Evolutionary conservation across 2,113 vertebrate species (phyloP).

Genomic region (Coptodon bakossiorum): DNA sequence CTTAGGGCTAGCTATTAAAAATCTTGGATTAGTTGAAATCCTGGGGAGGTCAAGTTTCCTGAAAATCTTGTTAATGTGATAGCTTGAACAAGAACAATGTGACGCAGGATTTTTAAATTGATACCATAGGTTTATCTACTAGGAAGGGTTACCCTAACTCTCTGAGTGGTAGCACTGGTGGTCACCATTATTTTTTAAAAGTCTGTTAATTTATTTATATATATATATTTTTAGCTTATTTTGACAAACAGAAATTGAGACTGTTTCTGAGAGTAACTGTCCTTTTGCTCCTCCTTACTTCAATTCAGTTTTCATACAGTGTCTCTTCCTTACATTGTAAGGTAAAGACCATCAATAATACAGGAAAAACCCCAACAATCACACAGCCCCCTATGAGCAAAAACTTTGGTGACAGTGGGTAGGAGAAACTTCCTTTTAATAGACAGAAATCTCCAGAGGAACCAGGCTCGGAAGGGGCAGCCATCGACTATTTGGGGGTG

Average conservation of each 20-base stretch:
- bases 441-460: background rate
- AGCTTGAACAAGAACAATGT: background rate
- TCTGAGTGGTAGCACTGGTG: background rate
- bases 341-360: background rate
- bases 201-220: background rate
- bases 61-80: background rate
- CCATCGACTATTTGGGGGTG: background rate
- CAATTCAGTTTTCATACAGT: background rate
- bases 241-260: background rate
- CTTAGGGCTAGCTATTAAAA: background rate
- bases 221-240: fast-evolving
- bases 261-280: background rate
- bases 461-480: background rate
- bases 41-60: background rate
- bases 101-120: background rate
- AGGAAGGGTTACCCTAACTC: background rate
- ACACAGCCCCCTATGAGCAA: background rate
- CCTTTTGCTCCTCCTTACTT: background rate
- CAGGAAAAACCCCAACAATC: background rate
- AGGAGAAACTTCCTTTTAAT: background rate
- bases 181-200: background rate
- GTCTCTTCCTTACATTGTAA: background rate
- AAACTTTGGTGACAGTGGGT: background rate
- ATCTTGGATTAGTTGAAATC: background rate
- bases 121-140: background rate